A percentile compares a stretch with the other conserved stretches of the same genome.
phyloP scores from a whole-genome alignment of 2,797 vertebrate species.

The Avahi laniger region DNA sequence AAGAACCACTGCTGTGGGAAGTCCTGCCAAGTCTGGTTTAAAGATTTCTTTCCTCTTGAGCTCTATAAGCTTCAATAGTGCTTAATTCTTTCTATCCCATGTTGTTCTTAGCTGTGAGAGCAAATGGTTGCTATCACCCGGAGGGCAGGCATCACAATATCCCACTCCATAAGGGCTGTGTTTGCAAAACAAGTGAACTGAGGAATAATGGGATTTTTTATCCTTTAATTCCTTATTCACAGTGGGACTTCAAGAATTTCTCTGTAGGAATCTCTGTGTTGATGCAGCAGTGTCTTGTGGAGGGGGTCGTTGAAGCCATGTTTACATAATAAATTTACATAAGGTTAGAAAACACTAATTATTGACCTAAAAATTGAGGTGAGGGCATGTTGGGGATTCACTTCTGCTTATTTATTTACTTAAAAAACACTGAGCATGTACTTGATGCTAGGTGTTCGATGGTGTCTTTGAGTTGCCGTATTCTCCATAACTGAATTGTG shows the following conservation, averaged over 20 bases:
- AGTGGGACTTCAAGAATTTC: neutral
- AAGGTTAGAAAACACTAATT: neutral
- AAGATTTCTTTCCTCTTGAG: neutral
- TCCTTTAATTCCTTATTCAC: neutral
- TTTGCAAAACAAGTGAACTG: neutral
- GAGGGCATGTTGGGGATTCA: neutral
- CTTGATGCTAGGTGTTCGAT: neutral
- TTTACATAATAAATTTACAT: neutral
- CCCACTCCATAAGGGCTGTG: neutral
- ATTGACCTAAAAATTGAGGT: neutral
- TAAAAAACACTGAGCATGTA: neutral
- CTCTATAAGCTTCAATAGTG: neutral
- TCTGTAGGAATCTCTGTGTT: neutral
- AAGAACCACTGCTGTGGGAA: neutral
- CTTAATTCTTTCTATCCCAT: neutral
- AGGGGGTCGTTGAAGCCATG: neutral
- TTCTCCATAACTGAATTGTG: neutral
- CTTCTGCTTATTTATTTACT: neutral
- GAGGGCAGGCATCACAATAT: neutral
- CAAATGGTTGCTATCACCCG: neutral
- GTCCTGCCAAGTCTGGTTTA: neutral
- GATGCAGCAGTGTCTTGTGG: neutral
- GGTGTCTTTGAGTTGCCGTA: neutral
- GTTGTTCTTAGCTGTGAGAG: neutral
- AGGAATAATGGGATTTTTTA: neutral